These are phyloP conservation scores for Akabosia matsudoensis DNA, from an alignment of 1,140 invertebrate species.

Conservation along the genomic window DNA sequence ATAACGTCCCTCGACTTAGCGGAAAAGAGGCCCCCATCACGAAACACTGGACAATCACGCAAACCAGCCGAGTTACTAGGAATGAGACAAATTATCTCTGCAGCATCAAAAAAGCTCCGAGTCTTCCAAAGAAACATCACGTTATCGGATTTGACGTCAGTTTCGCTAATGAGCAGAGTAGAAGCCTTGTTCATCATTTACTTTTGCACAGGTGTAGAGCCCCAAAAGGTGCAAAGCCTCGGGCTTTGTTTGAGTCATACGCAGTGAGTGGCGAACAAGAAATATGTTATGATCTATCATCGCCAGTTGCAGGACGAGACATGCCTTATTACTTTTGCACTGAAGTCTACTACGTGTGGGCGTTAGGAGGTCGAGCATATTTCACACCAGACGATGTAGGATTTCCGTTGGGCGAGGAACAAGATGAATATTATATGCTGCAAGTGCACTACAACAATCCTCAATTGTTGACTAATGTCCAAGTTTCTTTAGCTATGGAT, in stretches of 20 bases:
- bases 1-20: no score
- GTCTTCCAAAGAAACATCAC: slow-evolving; percentile 67
- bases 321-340: neutral
- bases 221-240: slow-evolving; percentile 1
- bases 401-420: slow-evolving; percentile 66
- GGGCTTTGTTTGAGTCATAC: slow-evolving; percentile 55
- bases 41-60: neutral
- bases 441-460: slow-evolving; percentile 66
- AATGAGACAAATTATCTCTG: slow-evolving; percentile 74
- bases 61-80: neutral
- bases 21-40: no score
- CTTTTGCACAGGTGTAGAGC: slow-evolving; percentile 73
- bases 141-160: slow-evolving; percentile 61
- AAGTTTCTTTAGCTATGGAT: slow-evolving; percentile 63
- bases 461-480: slow-evolving; percentile 57
- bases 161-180: neutral
- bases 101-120: slow-evolving; percentile 73
- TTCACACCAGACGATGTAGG: slow-evolving; percentile 78
- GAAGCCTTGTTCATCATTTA: slow-evolving; percentile 64
- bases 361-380: neutral
- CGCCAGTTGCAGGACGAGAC: neutral
- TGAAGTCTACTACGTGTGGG: neutral
- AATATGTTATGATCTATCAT: neutral
- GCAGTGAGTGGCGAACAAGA: slow-evolving; percentile 59
- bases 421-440: slow-evolving; percentile 75